Base-by-base conservation (phyloP, 37 sponge, comb jelly and placozoan species). In the Cladorhizidae sp. region DNA sequence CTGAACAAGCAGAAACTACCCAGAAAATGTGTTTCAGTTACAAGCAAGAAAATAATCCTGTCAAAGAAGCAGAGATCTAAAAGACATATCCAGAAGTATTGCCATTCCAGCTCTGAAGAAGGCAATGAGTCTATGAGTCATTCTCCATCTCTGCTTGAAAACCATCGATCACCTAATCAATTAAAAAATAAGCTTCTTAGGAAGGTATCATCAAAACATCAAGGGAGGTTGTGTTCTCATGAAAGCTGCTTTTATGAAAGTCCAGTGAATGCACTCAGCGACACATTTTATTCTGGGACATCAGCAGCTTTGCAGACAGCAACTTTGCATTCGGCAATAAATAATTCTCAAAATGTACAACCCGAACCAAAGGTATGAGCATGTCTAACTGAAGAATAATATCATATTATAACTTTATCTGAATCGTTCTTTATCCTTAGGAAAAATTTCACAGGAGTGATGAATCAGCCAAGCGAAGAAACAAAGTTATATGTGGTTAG, bases 361-460 rank as follows among this genome's bases (percentile, higher is more conserved):
- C 61, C 61, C 5, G 49, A 59, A 23, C 12, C 61, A 23, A 59
- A 7, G n/a, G 61, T 59, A 59, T n/a, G n/a, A n/a, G n/a, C n/a
- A n/a, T 28, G 61, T 59, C 5, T 26, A 5, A 59, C 26, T 59
- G 17, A 8, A 17, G 61, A 59, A 28, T 59, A 8, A 59, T 26
- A 23, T n/a, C n/a, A n/a, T n/a, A n/a, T n/a, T n/a, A n/a, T n/a
- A n/a, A 31, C 41, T 71, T 71, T 41, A 45, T 45, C 9, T 45
- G 5, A 9, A 45, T 9, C 9, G 49, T 45, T 45, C n/a, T 45
- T 18, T 28, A 2, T 67, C 29, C 5, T 25, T 63, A 80, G 72
- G 81, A 63, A 23, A 57, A 57, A 58, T 82, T 82, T 69, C 82
- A 82, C 12, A 56, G 82, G 49, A 82, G 82, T 45, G 73, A 40